A percentile compares a stretch with the other conserved stretches of the same genome.
Evolutionary conservation across 2,888 invertebrate genomes (phyloP).

Genomic region (Noctua fimbriata): DNA sequence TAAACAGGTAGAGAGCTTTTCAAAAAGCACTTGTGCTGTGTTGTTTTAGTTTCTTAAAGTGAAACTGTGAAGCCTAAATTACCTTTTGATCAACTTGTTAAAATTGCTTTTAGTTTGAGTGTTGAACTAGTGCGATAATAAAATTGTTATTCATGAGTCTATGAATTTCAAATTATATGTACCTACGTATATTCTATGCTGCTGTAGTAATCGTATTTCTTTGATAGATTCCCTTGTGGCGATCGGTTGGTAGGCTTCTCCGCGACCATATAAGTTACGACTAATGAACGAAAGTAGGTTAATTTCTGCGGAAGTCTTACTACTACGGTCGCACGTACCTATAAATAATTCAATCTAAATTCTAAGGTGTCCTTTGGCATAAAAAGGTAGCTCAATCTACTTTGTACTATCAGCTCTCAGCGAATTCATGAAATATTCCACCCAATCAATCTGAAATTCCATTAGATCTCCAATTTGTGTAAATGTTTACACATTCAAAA

Average conservation of each 20-base stretch:
- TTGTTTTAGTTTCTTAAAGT: constrained; percentile 40
- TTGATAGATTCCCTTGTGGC: constrained; percentile 46
- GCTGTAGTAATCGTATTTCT: constrained; percentile 23
- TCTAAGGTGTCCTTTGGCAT: constrained; percentile 46
- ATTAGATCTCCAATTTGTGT: constrained; percentile 62
- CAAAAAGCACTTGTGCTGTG: constrained; percentile 30
- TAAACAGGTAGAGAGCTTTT: constrained; percentile 50
- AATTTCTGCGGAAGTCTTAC: constrained; percentile 46
- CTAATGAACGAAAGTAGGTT: constrained; percentile 53
- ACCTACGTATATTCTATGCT: constrained; percentile 7
- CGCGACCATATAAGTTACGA: constrained; percentile 47
- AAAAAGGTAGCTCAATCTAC: constrained; percentile 37
- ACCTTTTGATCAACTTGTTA: constrained; percentile 42
- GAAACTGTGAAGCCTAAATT: constrained; percentile 32
- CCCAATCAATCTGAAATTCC: constrained; percentile 60
- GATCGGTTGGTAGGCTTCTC: constrained; percentile 47
- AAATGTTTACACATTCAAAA: constrained; percentile 63
- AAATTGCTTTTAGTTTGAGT: constrained; percentile 30
- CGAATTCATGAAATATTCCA: constrained; percentile 59
- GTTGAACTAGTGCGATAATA: constrained; percentile 33
- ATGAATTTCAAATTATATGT: constrained; percentile 10
- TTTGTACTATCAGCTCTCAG: constrained; percentile 19
- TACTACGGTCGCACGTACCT: constrained; percentile 3
- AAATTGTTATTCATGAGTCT: constrained; percentile 28
- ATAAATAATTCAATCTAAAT: constrained; percentile 46